Evolutionary conservation across 2,113 vertebrate species (phyloP), one percentile per base, ranked within the genome.

Genomic region (Puma concolor): DNA sequence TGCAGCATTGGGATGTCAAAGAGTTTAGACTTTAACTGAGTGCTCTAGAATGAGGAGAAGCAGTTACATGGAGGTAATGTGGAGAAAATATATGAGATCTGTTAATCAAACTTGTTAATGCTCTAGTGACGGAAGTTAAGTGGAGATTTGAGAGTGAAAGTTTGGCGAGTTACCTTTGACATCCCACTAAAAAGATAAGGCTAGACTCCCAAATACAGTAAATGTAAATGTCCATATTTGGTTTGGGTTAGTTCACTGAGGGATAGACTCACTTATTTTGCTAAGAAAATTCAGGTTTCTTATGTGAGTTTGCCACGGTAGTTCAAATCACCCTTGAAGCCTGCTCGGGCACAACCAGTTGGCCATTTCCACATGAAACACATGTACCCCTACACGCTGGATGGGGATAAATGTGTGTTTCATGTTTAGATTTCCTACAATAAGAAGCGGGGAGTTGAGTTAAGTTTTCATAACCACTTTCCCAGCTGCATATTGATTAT

Each of bases 31-130:
- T 83, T 82, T 87, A 80, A 66, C 25, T 77, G 88, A 94, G 63
- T 81, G n/a, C 66, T 91, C 25, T 95, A 96, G 64, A 66, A 25
- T 63, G 15, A 80, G 97, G 77, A 93, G 44, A 96, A 85, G 27
- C 38, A 94, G 50, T 79, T 90, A 72, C 31, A 31, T 36, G 36
- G 17, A 88, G 60, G 9, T 71, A 69, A 89, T 27, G 3, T 94
- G 84, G 36, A 84, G 11, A 77, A 89, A 54, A 64, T 83, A 72
- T 44, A 82, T 74, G 2, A 81, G 9, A 1, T 41, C 41, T 81
- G 8, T 91, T 95, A 54, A 84, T 85, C 36, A 36, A 86, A 41
- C 0, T 31, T 95, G 89, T 38, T 80, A 48, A 41, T 38, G 25
- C 4, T 81, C 27, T 29, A 41, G 63, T 52, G 82, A 66, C 31